phyloP scores from a whole-genome alignment of 1,140 invertebrate species.

The Conopomorpha cramerella region DNA sequence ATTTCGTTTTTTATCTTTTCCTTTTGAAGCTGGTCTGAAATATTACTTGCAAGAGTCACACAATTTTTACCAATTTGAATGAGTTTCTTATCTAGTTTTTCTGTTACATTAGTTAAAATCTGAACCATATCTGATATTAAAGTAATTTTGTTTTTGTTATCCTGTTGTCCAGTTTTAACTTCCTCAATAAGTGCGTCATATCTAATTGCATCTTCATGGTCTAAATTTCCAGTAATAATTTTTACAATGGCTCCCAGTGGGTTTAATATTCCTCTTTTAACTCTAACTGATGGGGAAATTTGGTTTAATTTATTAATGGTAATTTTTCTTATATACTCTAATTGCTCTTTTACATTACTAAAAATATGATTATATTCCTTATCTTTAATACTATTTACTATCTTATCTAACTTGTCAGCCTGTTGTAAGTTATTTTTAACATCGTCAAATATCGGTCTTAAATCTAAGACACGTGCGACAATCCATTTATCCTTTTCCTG shows the following conservation, averaged over 20 bases:
- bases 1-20: too few species aligned
- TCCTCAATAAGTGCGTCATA: slow-evolving; percentile 9
- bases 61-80: too few species aligned
- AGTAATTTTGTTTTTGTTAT: slow-evolving; percentile 5
- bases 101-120: slow-evolving; percentile 4
- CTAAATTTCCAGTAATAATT: slow-evolving; percentile 12
- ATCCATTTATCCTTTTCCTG: slow-evolving; percentile 12
- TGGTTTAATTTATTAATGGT: slow-evolving; percentile 9
- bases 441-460: slow-evolving; percentile 7
- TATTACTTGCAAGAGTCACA: too few species aligned
- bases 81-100: too few species aligned
- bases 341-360: slow-evolving; percentile 5
- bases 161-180: slow-evolving; percentile 5
- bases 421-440: slow-evolving; percentile 7
- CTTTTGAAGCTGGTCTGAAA: too few species aligned
- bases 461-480: slow-evolving; percentile 16
- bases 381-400: not conserved
- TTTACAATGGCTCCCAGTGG: slow-evolving; percentile 15
- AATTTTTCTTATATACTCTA: slow-evolving; percentile 9
- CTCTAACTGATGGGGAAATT: slow-evolving; percentile 5
- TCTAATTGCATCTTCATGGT: slow-evolving; percentile 12
- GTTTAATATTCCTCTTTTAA: slow-evolving; percentile 9
- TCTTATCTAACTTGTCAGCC: slow-evolving; percentile 8
- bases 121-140: slow-evolving; percentile 6
- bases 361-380: not conserved